These are phyloP conservation scores for Drosophila persimilis DNA, from an alignment of 1,140 invertebrate species.

Conservation along the genomic window DNA sequence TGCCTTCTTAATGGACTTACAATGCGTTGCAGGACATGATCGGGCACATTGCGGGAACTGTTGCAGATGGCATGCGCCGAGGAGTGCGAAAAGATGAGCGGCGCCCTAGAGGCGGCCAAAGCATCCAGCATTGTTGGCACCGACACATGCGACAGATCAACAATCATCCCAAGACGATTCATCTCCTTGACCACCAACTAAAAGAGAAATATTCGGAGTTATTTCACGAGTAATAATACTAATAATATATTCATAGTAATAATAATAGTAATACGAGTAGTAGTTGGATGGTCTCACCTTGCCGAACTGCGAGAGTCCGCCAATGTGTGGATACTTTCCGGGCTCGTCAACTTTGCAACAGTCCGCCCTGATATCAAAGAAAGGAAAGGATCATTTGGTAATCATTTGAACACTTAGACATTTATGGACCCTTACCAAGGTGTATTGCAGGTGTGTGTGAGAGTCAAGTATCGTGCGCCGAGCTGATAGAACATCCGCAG, in stretches of 20 bases:
- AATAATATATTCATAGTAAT: no score
- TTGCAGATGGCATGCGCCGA: slow-evolving; percentile 93
- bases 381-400: background rate
- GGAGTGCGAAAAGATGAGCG: slow-evolving; percentile 95
- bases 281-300: slow-evolving; percentile 84
- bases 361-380: slow-evolving; percentile 86
- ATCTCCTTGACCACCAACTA: slow-evolving; percentile 87
- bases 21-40: slow-evolving; percentile 90
- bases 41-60: slow-evolving; percentile 93
- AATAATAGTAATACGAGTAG: no score
- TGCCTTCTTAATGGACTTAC: slow-evolving; percentile 83
- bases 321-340: slow-evolving; percentile 87
- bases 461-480: slow-evolving; percentile 92
- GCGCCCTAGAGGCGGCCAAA: slow-evolving; percentile 89
- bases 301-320: slow-evolving; percentile 90
- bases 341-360: slow-evolving; percentile 88
- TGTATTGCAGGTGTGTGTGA: slow-evolving; percentile 94
- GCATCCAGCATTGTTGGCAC: slow-evolving; percentile 91
- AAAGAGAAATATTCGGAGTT: no score
- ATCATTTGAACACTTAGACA: no score
- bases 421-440: slow-evolving; percentile 86
- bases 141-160: slow-evolving; percentile 94
- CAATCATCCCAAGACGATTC: slow-evolving; percentile 95
- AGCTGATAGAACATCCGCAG: slow-evolving; percentile 92
- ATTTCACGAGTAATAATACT: no score